Base-by-base conservation (phyloP, 2,797 vertebrate genomes). In the Emydoidea blandingii region DNA sequence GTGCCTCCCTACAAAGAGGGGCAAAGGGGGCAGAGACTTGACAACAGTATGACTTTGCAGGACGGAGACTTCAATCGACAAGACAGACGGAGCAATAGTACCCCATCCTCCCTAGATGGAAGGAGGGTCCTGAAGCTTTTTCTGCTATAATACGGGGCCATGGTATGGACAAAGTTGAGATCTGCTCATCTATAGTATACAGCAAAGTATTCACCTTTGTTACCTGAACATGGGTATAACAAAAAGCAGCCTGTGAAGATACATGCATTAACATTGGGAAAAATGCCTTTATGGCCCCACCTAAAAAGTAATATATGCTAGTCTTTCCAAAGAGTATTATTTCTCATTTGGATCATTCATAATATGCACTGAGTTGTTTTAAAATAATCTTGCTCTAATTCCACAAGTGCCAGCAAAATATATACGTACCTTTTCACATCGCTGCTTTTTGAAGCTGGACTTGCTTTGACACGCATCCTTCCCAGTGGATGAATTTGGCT, bases 401-500 rank as follows among this genome's bases (percentile, higher is more conserved):
- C 68, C 86, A 23, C 78, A 82, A 47, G 76, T 85, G 72, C 80
- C 89, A 6, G 0, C 5, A 27, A 81, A 86, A 92, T 92, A 65
- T 84, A 91, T 94, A 62, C 62, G 12, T 2, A 0, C 23, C 53
- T 50, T 25, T 57, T 34, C 18, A 1, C 34, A 5, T 41, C 16
- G 74, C 83, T 91, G 93, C 96, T 68, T 37, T 37, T 78, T 52
- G 88, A 90, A 96, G 92, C 95, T 96, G 96, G 88, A 95, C 95
- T 94, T 59, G 49, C 96, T 97, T 93, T 93, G 93, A 50, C 87
- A 92, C 79, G 53, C 91, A 89, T 95, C 88, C 81, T 96, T 95
- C 95, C 91, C 92, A 81, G 92, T 47, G 95, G 95, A 95, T 94
- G 89, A 92, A 92, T 96, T 95, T 96, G 96, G 88, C 96, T 94